Evolutionary conservation across 2,113 vertebrate genomes (phyloP), one percentile per base, ranked within the genome.

Genomic region (Cebidichthys violaceus): DNA sequence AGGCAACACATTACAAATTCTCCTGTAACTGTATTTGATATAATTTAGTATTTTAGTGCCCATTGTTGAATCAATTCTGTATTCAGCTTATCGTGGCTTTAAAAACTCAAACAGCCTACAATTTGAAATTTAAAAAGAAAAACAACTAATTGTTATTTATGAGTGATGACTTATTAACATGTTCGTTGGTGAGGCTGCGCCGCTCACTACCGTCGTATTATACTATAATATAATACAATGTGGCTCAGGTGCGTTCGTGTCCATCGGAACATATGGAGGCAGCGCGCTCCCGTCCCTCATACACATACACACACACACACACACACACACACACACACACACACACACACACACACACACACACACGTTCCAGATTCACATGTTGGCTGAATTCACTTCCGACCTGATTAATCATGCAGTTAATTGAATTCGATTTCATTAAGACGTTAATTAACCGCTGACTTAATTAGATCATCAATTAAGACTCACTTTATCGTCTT

Each of bases 341-440:
- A 50, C 31, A 77, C 39, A 52, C 50, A 27, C 18, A 68, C 85
- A 62, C 81, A 45, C 78, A 52, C 33, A 69, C 61, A 39, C 52
- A n/a, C 24, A 62, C 85, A 59, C 27, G 52, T 4, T 64, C 24
- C 76, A 75, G 60, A 76, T 71, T 79, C 80, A 81, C 79, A 52
- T 55, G 57, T 45, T 66, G 75, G 54, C 60, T 71, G 52, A 80
- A 79, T 81, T 75, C 18, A 77, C 31, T 70, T 75, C 37, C 39
- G 52, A 50, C 70, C 77, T 76, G 87, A 88, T 85, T 86, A 86
- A 90, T 85, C 79, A 81, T 79, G 83, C 87, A 77, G 41, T 86
- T 91, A 92, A 90, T 90, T 91, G 84, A 57, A 79, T 74, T 64
- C 37, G 39, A 89, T 87, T 87, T 86, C 80, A 90, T 89, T 87